Conservation (phyloP, 2,113 vertebrate genomes). For the Pionites leucogaster region DNA sequence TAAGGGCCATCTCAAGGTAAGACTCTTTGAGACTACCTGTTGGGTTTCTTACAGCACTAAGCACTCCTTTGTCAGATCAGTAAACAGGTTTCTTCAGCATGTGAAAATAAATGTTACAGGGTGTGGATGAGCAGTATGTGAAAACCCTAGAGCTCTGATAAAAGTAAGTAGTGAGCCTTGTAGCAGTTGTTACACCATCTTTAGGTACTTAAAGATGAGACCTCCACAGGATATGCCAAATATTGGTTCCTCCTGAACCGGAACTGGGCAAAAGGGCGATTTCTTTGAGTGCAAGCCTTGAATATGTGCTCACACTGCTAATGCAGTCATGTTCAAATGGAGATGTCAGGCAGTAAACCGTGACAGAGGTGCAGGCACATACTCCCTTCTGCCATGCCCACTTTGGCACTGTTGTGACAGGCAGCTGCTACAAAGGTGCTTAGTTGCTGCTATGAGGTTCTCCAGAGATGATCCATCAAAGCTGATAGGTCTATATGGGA, state of each 20-base stretch:
- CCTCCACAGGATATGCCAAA: not conserved
- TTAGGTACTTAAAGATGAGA: not conserved
- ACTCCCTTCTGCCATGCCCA: not conserved
- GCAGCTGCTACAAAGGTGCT: not conserved
- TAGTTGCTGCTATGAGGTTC: not conserved
- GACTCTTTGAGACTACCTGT: not conserved
- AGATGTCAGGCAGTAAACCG: not conserved
- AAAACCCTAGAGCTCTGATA: not conserved
- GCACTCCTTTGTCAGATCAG: not conserved
- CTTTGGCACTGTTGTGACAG: not conserved
- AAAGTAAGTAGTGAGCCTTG: not conserved
- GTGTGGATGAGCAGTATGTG: not conserved
- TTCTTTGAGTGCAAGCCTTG: not conserved
- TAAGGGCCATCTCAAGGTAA: not conserved
- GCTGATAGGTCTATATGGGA: not conserved
- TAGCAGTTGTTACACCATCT: not conserved
- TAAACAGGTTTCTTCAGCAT: not conserved
- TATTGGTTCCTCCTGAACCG: not conserved
- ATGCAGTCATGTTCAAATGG: not conserved
- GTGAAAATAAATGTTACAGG: not conserved
- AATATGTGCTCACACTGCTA: not conserved
- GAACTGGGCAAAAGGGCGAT: not conserved
- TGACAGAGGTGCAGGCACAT: not conserved
- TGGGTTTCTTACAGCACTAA: not conserved
- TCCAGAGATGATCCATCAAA: not conserved